Evolutionary conservation across 92 coral and sea anemone genomes (phyloP), one percentile per base, ranked within the genome.

Genomic region (Galaxea fascicularis): DNA sequence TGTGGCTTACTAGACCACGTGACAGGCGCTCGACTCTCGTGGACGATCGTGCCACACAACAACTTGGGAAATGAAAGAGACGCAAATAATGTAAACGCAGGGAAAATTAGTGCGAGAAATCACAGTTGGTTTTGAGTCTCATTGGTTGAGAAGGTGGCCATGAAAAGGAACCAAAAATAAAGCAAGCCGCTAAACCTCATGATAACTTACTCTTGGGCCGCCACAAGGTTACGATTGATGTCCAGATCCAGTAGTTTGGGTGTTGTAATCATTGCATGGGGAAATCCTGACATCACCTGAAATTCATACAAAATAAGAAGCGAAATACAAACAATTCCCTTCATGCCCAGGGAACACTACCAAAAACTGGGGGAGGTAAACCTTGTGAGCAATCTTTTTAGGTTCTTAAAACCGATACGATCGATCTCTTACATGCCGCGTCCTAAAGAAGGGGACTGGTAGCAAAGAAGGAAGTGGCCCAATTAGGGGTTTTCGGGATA

Each of bases 221-320:
- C 94, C 52, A 89, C 82, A 25, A 98, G 93, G 27, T 92, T 93
- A 62, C 91, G 95, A 85, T 95, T 94, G 45, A 96, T 87, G n/a
- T 96, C 99, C 80, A 96, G 80, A 74, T 92, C 97, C 89, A 96
- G 86, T 10, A 96, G 82, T n/a, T 87, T 89, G 7, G 99, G 99
- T 16, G 98, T 89, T 25, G 95, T 88, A 4, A 96, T 90, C 73
- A 91, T 73, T 10, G 94, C 73, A 47, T 74, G 44, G 4, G 92
- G 63, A 21, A 74, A 78, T 11, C 78, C 53, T 4, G 73, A 78
- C 46, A 74, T 88, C n/a, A 71, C 82, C 95, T 87, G 76, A 31
- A 59, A 65, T n/a, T 46, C 35, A 28, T 49, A 22, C 29, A 49
- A 0, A 2, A 21, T 54, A 31, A 63, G 12, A 64, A 57, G 52